A percentile compares a stretch with the other conserved stretches of the same genome.
Conservation (phyloP, 2,888 invertebrate species). For the Macaria notata region DNA sequence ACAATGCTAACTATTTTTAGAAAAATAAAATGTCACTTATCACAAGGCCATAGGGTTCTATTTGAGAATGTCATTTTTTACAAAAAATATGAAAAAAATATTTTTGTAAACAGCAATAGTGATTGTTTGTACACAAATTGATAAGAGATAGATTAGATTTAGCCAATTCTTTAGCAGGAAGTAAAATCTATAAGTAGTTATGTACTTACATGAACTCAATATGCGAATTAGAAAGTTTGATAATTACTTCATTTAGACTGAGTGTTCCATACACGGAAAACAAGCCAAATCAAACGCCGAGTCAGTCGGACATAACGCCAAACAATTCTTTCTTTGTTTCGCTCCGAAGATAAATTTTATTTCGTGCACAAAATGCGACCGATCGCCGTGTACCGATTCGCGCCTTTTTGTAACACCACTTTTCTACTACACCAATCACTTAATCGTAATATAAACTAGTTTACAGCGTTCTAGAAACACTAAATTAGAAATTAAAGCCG, state of each 20-base stretch:
- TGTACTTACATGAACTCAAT: slow-evolving; percentile 72
- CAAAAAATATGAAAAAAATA: too few species aligned
- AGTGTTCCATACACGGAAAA: slow-evolving; percentile 38
- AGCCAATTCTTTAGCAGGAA: too few species aligned
- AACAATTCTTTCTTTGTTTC: slow-evolving; percentile 47
- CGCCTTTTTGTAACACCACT: slow-evolving; percentile 68
- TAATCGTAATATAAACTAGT: slow-evolving; percentile 26
- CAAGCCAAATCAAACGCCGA: slow-evolving; percentile 36
- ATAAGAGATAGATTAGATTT: too few species aligned
- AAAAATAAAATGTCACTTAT: too few species aligned
- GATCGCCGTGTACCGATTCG: slow-evolving; percentile 54
- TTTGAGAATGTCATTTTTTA: too few species aligned
- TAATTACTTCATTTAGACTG: slow-evolving; percentile 46
- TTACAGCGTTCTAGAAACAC: slow-evolving; percentile 20
- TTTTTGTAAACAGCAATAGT: too few species aligned
- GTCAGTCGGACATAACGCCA: slow-evolving; percentile 33
- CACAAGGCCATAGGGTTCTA: too few species aligned
- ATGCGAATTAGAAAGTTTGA: slow-evolving; percentile 49
- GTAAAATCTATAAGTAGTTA: neutral
- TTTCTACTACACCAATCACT: slow-evolving; percentile 42
- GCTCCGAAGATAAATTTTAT: slow-evolving; percentile 44
- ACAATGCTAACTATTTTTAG: too few species aligned
- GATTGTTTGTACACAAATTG: too few species aligned
- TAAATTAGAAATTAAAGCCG: slow-evolving; percentile 5
- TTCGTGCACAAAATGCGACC: slow-evolving; percentile 41